Conservation (phyloP, 2,113 vertebrate genomes). For the Apus apus region DNA sequence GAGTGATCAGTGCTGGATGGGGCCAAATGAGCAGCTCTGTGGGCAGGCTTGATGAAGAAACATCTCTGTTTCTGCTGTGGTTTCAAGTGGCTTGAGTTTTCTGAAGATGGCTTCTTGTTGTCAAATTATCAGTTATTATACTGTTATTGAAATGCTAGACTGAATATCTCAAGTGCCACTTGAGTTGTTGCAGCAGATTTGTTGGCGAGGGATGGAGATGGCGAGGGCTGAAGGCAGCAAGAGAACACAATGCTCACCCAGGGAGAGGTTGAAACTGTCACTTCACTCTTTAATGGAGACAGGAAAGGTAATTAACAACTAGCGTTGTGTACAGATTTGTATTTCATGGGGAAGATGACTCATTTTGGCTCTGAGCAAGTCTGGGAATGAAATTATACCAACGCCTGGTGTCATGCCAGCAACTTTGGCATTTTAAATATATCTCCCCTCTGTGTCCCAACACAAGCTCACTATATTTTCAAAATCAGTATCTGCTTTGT, state of each 20-base stretch:
- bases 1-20: fast-evolving
- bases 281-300: slow-evolving; percentile 71
- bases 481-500: neutral
- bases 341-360: slow-evolving; percentile 66
- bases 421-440: slow-evolving; percentile 53
- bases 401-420: slow-evolving; percentile 18
- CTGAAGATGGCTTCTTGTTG: slow-evolving; percentile 50
- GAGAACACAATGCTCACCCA: slow-evolving; percentile 55
- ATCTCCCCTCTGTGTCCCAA: slow-evolving; percentile 31
- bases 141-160: slow-evolving; percentile 49
- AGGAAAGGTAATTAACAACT: slow-evolving; percentile 75
- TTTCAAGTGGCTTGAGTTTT: slow-evolving; percentile 42
- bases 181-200: slow-evolving; percentile 63
- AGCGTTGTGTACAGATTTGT: slow-evolving; percentile 62
- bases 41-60: neutral
- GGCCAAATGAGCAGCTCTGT: neutral
- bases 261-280: slow-evolving; percentile 73
- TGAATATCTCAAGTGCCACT: slow-evolving; percentile 61
- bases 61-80: neutral
- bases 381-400: slow-evolving; percentile 58
- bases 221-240: slow-evolving; percentile 11
- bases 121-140: slow-evolving; percentile 49
- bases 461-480: slow-evolving; percentile 21
- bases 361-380: slow-evolving; percentile 49
- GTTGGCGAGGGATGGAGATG: slow-evolving; percentile 25